Evolutionary conservation across 2,888 invertebrate species (phyloP).

Genomic region (Epirrhoe alternata): DNA sequence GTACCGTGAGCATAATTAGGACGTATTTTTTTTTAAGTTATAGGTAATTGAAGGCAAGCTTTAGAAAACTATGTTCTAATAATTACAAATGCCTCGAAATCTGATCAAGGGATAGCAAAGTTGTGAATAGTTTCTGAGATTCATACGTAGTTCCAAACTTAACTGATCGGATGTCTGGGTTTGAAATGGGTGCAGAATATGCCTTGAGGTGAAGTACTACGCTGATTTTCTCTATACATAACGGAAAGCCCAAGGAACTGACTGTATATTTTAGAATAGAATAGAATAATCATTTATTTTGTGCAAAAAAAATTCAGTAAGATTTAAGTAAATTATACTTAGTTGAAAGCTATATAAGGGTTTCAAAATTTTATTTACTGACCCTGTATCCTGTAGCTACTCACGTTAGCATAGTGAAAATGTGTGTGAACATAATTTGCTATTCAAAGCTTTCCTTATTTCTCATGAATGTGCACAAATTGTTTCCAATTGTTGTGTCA

Average conservation of each 20-base stretch:
- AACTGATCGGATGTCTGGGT: conserved; percentile 3
- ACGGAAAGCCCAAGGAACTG: no score
- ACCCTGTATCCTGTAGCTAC: not conserved
- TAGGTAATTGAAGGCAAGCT: no score
- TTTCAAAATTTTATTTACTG: not conserved
- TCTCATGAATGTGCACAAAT: not conserved
- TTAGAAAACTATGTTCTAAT: not conserved
- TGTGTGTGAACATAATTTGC: not conserved
- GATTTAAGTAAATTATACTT: no score
- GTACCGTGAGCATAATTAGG: no score
- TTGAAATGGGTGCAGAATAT: conserved; percentile 12
- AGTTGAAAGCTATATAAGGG: no score
- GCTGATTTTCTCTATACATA: not conserved
- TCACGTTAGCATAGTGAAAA: not conserved
- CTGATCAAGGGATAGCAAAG: not conserved
- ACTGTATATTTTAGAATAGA: no score
- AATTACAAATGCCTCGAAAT: not conserved
- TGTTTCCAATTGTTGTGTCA: not conserved
- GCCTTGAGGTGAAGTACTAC: not conserved
- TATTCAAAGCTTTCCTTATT: not conserved
- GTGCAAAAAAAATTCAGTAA: no score
- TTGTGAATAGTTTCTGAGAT: conserved; percentile 15
- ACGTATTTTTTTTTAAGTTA: no score
- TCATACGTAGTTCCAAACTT: conserved; percentile 13
- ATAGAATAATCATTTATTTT: no score